These are phyloP conservation scores for Otocyon megalotis DNA, from an alignment of 2,113 vertebrate species.

Conservation along the genomic window DNA sequence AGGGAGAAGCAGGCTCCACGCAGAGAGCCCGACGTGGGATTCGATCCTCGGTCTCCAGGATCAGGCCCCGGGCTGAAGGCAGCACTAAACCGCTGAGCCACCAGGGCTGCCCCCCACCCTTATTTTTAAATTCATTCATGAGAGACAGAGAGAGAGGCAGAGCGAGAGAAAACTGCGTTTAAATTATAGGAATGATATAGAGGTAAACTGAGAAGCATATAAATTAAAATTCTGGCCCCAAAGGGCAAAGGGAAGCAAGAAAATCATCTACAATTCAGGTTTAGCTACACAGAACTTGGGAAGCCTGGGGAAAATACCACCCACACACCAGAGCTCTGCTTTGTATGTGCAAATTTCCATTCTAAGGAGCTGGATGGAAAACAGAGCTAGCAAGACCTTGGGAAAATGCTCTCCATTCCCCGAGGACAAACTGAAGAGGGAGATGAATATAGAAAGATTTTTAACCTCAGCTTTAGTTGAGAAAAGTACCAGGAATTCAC, in stretches of 20 bases:
- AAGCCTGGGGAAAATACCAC: not conserved
- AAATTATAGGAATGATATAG: not conserved
- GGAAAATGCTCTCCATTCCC: not conserved
- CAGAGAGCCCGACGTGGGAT: too few relatives aligned
- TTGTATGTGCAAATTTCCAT: slow-evolving; percentile 24
- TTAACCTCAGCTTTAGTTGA: slow-evolving; percentile 1
- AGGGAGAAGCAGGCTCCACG: too few relatives aligned
- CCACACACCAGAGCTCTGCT: not conserved
- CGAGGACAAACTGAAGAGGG: slow-evolving; percentile 14
- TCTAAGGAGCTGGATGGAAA: slow-evolving; percentile 56
- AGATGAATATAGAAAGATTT: slow-evolving; percentile 4
- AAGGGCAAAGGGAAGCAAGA: slow-evolving; percentile 36
- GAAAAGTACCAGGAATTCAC: not conserved
- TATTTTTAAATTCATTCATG: too few relatives aligned
- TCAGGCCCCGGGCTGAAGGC: too few relatives aligned
- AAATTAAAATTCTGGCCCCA: slow-evolving; percentile 47
- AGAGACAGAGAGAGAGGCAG: too few relatives aligned
- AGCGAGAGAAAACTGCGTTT: not conserved
- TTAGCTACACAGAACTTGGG: not conserved
- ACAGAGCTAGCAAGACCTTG: slow-evolving; percentile 37
- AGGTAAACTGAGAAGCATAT: slow-evolving; percentile 18
- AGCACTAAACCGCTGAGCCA: too few relatives aligned
- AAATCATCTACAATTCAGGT: not conserved
- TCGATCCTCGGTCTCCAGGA: too few relatives aligned
- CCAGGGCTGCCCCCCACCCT: too few relatives aligned